These are phyloP conservation scores for Parasteatoda lunata DNA, from an alignment of 2,888 invertebrate genomes.

Conservation along the genomic window DNA sequence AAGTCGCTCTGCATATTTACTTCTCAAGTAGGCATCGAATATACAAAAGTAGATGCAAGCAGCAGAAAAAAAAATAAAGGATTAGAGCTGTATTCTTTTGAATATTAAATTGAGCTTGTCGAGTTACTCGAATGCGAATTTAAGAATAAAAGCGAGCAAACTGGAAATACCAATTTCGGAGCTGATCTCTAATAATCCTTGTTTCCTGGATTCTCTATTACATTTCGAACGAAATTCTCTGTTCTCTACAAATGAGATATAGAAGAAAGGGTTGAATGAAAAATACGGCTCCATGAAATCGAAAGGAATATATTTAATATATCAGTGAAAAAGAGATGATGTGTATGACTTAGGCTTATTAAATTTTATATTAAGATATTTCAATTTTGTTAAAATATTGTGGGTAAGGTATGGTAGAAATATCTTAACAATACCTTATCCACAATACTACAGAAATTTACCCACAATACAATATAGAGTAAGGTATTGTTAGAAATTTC, in stretches of 20 bases:
- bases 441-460: too few relatives aligned
- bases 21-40: background rate
- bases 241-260: background rate
- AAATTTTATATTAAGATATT: too few relatives aligned
- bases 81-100: constrained; percentile 1
- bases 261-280: too few relatives aligned
- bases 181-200: background rate
- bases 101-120: constrained; percentile 2
- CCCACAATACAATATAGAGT: too few relatives aligned
- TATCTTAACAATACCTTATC: too few relatives aligned
- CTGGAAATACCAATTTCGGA: background rate
- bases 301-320: too few relatives aligned
- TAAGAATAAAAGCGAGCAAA: background rate
- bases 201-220: background rate
- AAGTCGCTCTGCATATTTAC: background rate
- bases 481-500: too few relatives aligned
- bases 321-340: too few relatives aligned
- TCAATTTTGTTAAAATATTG: too few relatives aligned
- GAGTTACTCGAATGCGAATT: background rate
- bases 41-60: background rate
- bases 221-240: background rate
- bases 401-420: too few relatives aligned
- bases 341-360: too few relatives aligned
- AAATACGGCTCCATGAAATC: too few relatives aligned
- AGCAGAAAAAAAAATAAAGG: background rate